phyloP scores from a whole-genome alignment of 2,113 vertebrate genomes.

The Marcusenius ussheri region DNA sequence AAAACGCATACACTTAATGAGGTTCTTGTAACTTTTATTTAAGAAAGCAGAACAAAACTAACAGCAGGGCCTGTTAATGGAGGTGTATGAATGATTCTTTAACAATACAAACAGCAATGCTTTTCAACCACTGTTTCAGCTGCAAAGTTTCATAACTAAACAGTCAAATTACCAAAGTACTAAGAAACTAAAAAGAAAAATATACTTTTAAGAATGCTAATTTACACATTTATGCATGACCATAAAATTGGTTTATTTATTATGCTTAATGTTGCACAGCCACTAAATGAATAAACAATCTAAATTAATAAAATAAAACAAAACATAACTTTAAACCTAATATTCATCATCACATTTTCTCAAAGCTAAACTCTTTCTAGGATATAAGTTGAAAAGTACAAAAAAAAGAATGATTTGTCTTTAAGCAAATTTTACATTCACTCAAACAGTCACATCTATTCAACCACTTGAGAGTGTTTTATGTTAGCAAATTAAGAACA shows the following conservation, averaged over 20 bases:
- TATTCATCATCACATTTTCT: background rate
- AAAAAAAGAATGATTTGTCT: background rate
- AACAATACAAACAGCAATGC: background rate
- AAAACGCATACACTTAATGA: background rate
- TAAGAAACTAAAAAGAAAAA: background rate
- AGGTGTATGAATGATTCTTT: background rate
- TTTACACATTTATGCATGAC: background rate
- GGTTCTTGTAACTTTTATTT: background rate
- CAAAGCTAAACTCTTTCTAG: background rate
- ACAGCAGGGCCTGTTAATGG: background rate
- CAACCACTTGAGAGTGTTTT: background rate
- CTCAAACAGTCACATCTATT: background rate
- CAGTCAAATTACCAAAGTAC: background rate
- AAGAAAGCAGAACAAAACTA: background rate
- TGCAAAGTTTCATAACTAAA: background rate
- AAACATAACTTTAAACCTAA: background rate
- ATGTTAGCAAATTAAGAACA: background rate
- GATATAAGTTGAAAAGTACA: background rate
- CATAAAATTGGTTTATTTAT: background rate
- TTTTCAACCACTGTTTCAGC: background rate
- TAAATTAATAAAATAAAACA: background rate
- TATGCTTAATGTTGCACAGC: background rate
- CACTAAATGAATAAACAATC: background rate
- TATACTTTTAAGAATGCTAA: background rate
- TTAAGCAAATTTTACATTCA: background rate